Percentiles rank a stretch among this genome's conserved stretches.
phyloP scores from a whole-genome alignment of 2,888 invertebrate species.

The Pyrgus malvae region DNA sequence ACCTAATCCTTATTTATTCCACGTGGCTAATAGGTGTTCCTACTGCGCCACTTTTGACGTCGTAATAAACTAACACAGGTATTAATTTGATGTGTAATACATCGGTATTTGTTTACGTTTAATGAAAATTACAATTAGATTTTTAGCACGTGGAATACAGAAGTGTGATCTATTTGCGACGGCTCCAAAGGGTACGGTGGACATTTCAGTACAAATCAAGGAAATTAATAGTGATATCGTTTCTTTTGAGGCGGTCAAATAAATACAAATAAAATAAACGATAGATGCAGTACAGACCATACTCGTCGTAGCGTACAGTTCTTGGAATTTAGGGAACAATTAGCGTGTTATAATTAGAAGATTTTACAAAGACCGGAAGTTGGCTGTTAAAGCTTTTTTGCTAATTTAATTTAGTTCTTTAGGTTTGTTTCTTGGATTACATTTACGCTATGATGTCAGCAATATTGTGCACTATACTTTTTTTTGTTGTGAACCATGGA shows the following conservation, averaged over 20 bases:
- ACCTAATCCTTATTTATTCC: conserved; percentile 1
- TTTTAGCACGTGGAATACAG: conserved; percentile 13
- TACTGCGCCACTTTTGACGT: conserved; percentile 22
- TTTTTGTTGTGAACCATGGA: too few species aligned
- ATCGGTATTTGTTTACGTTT: neutral
- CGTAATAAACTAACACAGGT: neutral
- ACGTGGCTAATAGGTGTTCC: conserved; percentile 11
- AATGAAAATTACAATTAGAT: conserved; percentile 24
- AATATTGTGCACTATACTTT: too few species aligned
- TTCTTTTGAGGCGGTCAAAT: too few species aligned
- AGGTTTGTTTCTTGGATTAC: neutral
- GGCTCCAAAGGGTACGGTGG: neutral
- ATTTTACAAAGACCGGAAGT: conserved; percentile 11
- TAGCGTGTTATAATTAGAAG: neutral
- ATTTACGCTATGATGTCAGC: neutral
- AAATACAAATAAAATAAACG: too few species aligned
- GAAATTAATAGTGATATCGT: too few species aligned
- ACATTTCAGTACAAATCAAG: too few species aligned
- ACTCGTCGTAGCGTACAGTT: too few species aligned
- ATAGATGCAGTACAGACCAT: too few species aligned
- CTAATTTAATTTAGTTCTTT: neutral
- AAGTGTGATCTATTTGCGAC: neutral
- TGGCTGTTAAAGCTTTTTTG: conserved; percentile 7
- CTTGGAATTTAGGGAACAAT: too few species aligned
- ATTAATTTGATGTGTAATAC: conserved; percentile 20